A percentile compares a stretch with the other conserved stretches of the same genome.
Conservation (phyloP, 2,113 vertebrate genomes). For the Dunckerocampus dactyliophorus region DNA sequence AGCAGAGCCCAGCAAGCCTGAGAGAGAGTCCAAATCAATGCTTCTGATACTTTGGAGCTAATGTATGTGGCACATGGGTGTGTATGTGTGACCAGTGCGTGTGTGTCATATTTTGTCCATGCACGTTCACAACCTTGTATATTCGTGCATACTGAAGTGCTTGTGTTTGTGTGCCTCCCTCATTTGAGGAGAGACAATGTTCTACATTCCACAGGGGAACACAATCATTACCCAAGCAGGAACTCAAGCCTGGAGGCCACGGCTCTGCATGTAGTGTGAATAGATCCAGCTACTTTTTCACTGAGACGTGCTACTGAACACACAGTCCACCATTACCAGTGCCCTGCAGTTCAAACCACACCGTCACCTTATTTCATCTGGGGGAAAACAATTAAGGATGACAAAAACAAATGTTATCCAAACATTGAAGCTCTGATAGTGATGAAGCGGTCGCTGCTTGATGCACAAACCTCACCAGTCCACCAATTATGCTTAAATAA, state of each 20-base stretch:
- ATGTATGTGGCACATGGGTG: constrained; percentile 2
- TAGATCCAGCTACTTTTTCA: constrained; percentile 61
- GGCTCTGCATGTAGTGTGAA: constrained; percentile 65
- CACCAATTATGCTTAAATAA: constrained; percentile 14
- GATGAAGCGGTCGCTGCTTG: constrained; percentile 14
- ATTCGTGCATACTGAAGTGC: constrained; percentile 50
- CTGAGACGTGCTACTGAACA: constrained; percentile 63
- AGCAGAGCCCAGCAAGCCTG: constrained; percentile 59
- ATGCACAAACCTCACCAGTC: constrained; percentile 7
- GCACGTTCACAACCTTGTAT: constrained; percentile 60
- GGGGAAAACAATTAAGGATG: constrained; percentile 43
- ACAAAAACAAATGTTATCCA: constrained; percentile 49
- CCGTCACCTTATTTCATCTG: constrained; percentile 45
- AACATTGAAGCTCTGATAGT: not conserved
- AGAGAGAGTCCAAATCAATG: constrained; percentile 63
- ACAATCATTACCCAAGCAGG: constrained; percentile 70
- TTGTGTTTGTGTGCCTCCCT: constrained; percentile 54
- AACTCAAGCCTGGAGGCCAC: constrained; percentile 67
- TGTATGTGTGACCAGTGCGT: constrained; percentile 16
- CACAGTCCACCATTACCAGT: constrained; percentile 57
- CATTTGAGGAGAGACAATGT: constrained; percentile 72
- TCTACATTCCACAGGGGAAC: constrained; percentile 74
- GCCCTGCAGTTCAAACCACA: constrained; percentile 63
- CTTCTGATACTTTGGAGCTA: constrained; percentile 22
- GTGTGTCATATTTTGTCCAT: constrained; percentile 39